Percentiles rank a stretch among this genome's conserved stretches.
Conservation (phyloP, 1,140 invertebrate genomes). For the Periplaneta americana region DNA sequence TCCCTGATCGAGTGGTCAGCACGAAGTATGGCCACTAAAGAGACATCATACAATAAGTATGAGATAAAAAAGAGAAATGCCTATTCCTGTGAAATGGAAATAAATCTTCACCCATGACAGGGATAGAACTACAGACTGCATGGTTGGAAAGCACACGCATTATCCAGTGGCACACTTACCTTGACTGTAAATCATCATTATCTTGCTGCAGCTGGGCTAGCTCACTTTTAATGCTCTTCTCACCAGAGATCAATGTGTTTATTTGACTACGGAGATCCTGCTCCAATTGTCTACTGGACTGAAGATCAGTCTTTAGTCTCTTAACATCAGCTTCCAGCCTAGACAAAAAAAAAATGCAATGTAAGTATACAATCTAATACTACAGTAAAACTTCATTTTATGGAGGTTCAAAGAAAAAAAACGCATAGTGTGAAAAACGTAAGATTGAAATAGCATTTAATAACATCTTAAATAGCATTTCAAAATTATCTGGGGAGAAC, state of each 20-base stretch:
- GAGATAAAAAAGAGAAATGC: no score
- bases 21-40: no score
- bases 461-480: conserved; percentile 11
- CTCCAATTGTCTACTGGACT: conserved; percentile 69
- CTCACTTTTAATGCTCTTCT: conserved; percentile 68
- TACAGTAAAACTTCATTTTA: background rate
- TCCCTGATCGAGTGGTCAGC: no score
- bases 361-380: background rate
- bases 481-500: no score
- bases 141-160: no score
- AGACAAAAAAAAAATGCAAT: conserved; percentile 19
- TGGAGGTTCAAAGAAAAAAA: background rate
- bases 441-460: no score
- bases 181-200: conserved; percentile 74
- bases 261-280: conserved; percentile 80
- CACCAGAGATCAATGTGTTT: conserved; percentile 53
- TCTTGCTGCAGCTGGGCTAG: conserved; percentile 72
- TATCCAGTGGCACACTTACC: conserved; percentile 56
- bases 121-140: no score
- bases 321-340: conserved; percentile 68
- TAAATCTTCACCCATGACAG: no score
- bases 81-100: no score
- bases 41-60: no score
- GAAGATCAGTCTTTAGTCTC: conserved; percentile 72
- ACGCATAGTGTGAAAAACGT: background rate